Conservation (phyloP, 1,140 invertebrate species). For the Palaemon carinicauda region DNA sequence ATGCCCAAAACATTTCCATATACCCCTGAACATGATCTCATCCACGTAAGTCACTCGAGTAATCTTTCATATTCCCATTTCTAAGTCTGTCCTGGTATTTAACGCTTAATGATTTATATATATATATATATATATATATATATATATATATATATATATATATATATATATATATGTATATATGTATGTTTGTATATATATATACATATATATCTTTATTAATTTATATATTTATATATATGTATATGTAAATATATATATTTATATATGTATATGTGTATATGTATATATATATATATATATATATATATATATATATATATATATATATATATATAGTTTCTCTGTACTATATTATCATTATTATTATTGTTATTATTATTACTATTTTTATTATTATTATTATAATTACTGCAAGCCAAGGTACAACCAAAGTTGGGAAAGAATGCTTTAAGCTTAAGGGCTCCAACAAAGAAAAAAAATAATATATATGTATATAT, state of each 20-base stretch:
- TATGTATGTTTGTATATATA: background rate
- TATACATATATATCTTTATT: background rate
- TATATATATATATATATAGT: background rate
- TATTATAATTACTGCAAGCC: too few relatives aligned
- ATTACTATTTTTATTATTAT: too few relatives aligned
- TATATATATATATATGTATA: background rate
- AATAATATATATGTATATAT: background rate
- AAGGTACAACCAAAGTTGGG: too few relatives aligned
- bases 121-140: background rate
- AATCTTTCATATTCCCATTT: too few relatives aligned
- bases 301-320: background rate
- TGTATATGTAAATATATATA: background rate
- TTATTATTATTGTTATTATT: too few relatives aligned
- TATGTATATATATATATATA: background rate
- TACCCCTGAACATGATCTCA: too few relatives aligned
- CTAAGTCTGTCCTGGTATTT: too few relatives aligned
- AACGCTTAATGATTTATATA: background rate
- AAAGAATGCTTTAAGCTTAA: too few relatives aligned
- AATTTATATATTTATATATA: slow-evolving; percentile 9
- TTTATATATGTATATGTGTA: background rate
- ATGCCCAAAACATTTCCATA: too few relatives aligned
- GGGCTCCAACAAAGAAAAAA: too few relatives aligned
- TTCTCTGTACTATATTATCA: too few relatives aligned
- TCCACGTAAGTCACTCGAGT: too few relatives aligned
- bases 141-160: slow-evolving; percentile 5